Evolutionary conservation across 2,113 vertebrate genomes (phyloP).

Genomic region (Porphyrio hochstetteri): DNA sequence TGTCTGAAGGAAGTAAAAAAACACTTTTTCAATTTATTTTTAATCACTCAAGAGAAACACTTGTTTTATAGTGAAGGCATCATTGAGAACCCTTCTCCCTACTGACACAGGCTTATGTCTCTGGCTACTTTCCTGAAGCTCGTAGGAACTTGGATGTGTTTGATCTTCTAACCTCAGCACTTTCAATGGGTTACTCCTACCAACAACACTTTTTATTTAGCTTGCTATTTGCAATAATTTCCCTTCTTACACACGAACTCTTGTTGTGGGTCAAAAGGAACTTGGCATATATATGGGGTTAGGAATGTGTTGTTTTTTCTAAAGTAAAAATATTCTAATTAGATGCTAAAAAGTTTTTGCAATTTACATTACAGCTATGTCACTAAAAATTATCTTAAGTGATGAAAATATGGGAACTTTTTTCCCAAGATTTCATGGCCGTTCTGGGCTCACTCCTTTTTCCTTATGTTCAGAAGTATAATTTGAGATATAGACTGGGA

Average conservation of each 20-base stretch:
- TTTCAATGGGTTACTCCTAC: not conserved
- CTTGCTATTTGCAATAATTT: not conserved
- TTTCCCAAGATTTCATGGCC: not conserved
- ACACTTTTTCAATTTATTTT: not conserved
- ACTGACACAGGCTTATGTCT: not conserved
- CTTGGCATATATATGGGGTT: not conserved
- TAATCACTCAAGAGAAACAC: not conserved
- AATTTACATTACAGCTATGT: not conserved
- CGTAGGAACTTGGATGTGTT: accelerated
- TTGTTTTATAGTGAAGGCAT: not conserved
- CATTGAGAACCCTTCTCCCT: not conserved
- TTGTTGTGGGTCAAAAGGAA: not conserved
- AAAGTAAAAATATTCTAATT: not conserved
- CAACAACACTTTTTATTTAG: not conserved
- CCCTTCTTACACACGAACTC: not conserved
- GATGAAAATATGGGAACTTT: not conserved
- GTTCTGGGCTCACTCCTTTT: not conserved
- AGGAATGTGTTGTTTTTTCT: not conserved
- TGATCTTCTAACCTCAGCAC: not conserved
- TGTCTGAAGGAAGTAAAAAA: not conserved
- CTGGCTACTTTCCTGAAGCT: not conserved
- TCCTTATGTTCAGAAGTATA: not conserved
- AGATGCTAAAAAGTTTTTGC: not conserved
- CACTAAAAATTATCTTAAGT: not conserved
- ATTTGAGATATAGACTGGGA: not conserved